phyloP scores from a whole-genome alignment of 1,140 invertebrate species.

The Cydia fagiglandana region DNA sequence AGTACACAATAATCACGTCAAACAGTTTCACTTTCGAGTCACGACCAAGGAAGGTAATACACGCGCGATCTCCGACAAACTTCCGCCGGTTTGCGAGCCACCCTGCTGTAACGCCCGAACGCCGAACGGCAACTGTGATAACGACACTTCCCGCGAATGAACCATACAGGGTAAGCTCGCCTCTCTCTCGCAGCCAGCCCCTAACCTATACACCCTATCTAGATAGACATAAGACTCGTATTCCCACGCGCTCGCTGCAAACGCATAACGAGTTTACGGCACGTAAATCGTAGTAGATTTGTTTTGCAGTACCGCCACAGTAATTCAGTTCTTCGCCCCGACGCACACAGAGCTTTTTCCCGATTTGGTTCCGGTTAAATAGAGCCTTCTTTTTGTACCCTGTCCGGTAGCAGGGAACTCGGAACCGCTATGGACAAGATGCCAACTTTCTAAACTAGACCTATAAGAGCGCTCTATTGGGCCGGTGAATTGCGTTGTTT shows the following conservation, averaged over 20 bases:
- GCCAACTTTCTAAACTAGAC: slow-evolving; percentile 78
- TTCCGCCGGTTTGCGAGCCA: slow-evolving; percentile 48
- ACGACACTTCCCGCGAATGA: neutral
- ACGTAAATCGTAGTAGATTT: slow-evolving; percentile 77
- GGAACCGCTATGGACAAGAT: slow-evolving; percentile 74
- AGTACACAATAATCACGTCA: slow-evolving; percentile 63
- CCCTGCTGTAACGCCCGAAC: slow-evolving; percentile 62
- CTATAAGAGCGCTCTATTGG: slow-evolving; percentile 67
- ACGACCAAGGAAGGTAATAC: slow-evolving; percentile 43
- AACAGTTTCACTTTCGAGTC: slow-evolving; percentile 64
- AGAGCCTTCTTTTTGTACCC: slow-evolving; percentile 68
- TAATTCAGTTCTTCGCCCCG: slow-evolving; percentile 66
- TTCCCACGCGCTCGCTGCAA: slow-evolving; percentile 40
- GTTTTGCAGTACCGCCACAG: slow-evolving; percentile 67
- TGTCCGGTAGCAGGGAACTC: slow-evolving; percentile 65
- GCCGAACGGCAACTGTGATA: slow-evolving; percentile 58
- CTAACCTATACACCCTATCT: slow-evolving; percentile 48
- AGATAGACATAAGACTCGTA: slow-evolving; percentile 49
- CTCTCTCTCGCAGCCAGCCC: slow-evolving; percentile 60
- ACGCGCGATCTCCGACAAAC: slow-evolving; percentile 65
- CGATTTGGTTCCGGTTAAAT: slow-evolving; percentile 62
- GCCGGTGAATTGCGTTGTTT: slow-evolving; percentile 69
- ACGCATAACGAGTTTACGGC: slow-evolving; percentile 66
- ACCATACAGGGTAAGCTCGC: slow-evolving; percentile 53
- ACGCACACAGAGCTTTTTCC: slow-evolving; percentile 66